These are phyloP conservation scores for Celastrina argiolus DNA, from an alignment of 2,888 invertebrate species.

Conservation along the genomic window DNA sequence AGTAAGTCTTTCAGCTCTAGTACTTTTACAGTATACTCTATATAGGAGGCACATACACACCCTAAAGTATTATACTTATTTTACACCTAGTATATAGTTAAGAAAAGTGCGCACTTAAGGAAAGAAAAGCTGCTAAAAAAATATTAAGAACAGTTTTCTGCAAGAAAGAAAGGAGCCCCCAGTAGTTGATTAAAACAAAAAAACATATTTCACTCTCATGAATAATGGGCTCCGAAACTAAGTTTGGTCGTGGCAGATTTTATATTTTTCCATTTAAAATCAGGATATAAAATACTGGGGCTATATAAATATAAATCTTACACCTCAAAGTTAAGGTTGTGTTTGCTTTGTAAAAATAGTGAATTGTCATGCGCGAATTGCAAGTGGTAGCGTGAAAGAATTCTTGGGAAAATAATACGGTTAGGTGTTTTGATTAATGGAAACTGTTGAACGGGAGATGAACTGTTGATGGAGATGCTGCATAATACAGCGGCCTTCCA, in stretches of 20 bases:
- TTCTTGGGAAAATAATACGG: background rate
- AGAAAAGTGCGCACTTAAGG: too few species aligned
- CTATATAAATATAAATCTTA: background rate
- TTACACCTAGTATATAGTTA: too few species aligned
- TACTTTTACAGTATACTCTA: too few species aligned
- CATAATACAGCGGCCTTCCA: background rate
- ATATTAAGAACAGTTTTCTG: too few species aligned
- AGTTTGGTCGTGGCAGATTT: background rate
- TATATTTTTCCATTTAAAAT: constrained; percentile 5
- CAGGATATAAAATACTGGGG: background rate
- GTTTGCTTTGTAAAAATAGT: background rate
- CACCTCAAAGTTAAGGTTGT: background rate
- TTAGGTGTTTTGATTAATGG: background rate
- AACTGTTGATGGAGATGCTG: background rate
- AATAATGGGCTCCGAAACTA: background rate
- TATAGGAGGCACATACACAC: too few species aligned
- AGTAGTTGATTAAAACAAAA: background rate
- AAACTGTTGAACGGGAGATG: background rate
- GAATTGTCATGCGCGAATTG: background rate
- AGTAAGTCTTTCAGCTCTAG: too few species aligned
- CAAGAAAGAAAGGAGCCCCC: background rate
- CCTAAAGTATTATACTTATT: too few species aligned
- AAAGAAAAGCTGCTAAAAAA: too few species aligned
- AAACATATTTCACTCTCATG: background rate
- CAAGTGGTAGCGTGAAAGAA: background rate